These are phyloP conservation scores for Syngnathus typhle DNA, from an alignment of 2,113 vertebrate species.

Conservation along the genomic window DNA sequence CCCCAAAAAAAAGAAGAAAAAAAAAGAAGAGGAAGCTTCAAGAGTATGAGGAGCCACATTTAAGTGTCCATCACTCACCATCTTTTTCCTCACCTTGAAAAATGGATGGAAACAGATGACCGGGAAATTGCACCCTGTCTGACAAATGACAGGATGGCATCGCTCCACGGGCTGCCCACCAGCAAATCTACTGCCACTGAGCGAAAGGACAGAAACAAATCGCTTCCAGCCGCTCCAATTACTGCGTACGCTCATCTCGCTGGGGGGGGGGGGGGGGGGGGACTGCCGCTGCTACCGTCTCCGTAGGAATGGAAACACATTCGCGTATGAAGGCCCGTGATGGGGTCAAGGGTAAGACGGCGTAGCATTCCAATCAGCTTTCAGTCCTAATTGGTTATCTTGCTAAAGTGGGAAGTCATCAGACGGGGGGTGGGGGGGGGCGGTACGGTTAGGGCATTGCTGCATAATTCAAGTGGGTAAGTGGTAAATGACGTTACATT, in stretches of 20 bases:
- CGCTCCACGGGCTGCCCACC: slow-evolving; percentile 50
- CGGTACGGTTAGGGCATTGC: slow-evolving; percentile 29
- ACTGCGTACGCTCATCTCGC: slow-evolving; percentile 50
- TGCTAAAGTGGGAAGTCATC: slow-evolving; percentile 27
- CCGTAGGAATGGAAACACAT: slow-evolving; percentile 39
- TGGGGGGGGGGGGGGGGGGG: slow-evolving; percentile 30
- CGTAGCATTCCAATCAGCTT: slow-evolving; percentile 47
- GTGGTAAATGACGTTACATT: slow-evolving; percentile 23
- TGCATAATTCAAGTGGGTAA: slow-evolving; percentile 53
- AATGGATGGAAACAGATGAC: slow-evolving; percentile 60
- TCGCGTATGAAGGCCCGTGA: slow-evolving; percentile 26
- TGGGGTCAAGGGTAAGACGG: slow-evolving; percentile 57
- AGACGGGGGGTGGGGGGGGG: slow-evolving; percentile 40
- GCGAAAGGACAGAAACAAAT: slow-evolving; percentile 58
- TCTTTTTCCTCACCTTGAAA: slow-evolving; percentile 40
- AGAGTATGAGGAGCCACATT: slow-evolving; percentile 34
- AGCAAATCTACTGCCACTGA: slow-evolving; percentile 50
- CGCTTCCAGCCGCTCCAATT: slow-evolving; percentile 58
- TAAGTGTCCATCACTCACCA: slow-evolving; percentile 43
- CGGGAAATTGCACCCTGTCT: slow-evolving; percentile 57
- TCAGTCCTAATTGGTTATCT: slow-evolving; percentile 49
- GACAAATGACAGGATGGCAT: slow-evolving; percentile 61
- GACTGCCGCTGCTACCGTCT: slow-evolving; percentile 28
- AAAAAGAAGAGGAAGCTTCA: slow-evolving; percentile 17
- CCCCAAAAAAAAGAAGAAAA: too few relatives aligned